Conservation (phyloP, 2,113 vertebrate species). For the Canis aureus region DNA sequence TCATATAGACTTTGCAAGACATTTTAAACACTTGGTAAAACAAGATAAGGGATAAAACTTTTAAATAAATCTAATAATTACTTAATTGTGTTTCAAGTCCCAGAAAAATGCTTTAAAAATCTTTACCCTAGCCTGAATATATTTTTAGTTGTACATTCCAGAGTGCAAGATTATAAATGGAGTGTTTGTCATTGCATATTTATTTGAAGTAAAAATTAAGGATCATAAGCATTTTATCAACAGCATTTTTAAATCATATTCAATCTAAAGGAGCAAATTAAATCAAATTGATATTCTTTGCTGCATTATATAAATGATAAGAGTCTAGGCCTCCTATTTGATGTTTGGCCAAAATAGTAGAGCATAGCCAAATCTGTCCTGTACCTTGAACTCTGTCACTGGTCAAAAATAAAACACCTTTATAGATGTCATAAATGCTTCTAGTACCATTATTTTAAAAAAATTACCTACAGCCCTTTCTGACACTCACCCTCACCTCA, state of each 20-base stretch:
- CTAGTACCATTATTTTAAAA: not conserved
- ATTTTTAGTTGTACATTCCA: not conserved
- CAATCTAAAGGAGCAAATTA: constrained; percentile 36
- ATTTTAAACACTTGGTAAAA: not conserved
- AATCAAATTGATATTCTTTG: constrained; percentile 35
- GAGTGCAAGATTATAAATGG: not conserved
- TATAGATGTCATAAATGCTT: constrained; percentile 47
- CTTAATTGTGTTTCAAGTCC: not conserved
- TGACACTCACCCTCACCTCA: not conserved
- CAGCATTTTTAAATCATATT: constrained; percentile 3
- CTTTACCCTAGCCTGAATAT: not conserved
- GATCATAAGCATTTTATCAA: constrained; percentile 26
- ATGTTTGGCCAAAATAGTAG: constrained; percentile 29
- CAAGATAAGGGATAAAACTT: not conserved
- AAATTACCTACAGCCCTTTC: constrained; percentile 15
- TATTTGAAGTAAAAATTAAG: constrained; percentile 44
- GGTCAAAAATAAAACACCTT: constrained; percentile 60
- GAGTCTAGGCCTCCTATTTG: not conserved
- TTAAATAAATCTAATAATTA: constrained; percentile 27
- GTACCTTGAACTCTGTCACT: constrained; percentile 2
- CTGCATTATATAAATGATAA: constrained; percentile 41
- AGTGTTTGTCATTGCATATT: not conserved
- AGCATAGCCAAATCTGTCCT: not conserved
- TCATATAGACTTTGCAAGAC: not conserved
- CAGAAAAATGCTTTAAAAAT: not conserved